Base-by-base conservation (phyloP, 2,888 invertebrate genomes). In the Biston stratarius region DNA sequence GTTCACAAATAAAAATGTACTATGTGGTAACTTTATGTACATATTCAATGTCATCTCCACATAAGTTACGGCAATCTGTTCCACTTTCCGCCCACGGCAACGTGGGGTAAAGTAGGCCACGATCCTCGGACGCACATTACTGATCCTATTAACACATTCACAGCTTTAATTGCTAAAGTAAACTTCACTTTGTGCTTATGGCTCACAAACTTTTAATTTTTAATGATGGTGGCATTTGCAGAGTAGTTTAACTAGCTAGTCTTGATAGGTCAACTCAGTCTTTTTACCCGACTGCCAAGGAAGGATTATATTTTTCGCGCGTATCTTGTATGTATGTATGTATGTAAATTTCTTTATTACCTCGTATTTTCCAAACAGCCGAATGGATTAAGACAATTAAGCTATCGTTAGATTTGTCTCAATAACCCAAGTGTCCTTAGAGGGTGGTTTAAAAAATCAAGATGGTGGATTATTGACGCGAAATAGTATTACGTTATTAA, bases 81-180 rank as follows among this genome's bases (percentile, higher is more conserved):
- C 64, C 45, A 51, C 9, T 53, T 64, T 52, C n/a, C 24, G 0
- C 40, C 33, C n/a, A 45, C 38, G 38, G 38, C 9, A 2, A 38
- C 56, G 38, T 14, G 45, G 33, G 51, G 44, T 36, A 60, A 61
- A 56, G 64, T 61, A 61, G 66, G 66, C 38, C 66, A 51, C 40
- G 59, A 51, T 57, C 51, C 57, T 61, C 49, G 60, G 53, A 55
- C 65, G 38, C 42, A 61, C 61, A 33, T 61, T 56, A 34, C 60
- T 60, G 51, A 51, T 61, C 44, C 44, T 48, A 65, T 61, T 56
- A 61, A 65, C 56, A 49, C 60, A 61, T 49, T 65, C 49, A 33
- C 42, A 34, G 47, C 60, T 55, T 59, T 59, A 60, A 59, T 65
- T 60, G 44, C 56, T 24, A 33, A 42, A 45, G 48, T 53, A 48